Conservation (phyloP, 1,140 invertebrate genomes). For the Teleogryllus occipitalis region DNA sequence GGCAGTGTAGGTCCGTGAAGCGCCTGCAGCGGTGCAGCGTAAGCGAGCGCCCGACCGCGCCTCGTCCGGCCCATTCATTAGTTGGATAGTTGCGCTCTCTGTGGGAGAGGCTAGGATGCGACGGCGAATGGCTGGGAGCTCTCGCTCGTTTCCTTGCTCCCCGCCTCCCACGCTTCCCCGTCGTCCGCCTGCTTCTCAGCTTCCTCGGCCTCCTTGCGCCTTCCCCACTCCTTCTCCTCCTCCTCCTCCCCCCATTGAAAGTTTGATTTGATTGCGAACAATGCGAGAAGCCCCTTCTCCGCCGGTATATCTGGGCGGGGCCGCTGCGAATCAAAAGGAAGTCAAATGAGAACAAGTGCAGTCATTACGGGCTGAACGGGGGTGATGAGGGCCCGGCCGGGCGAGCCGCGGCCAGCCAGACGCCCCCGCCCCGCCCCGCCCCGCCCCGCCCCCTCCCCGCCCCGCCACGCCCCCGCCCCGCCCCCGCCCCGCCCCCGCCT, state of each 20-base stretch:
- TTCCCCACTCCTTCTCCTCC: background rate
- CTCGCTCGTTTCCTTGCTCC: background rate
- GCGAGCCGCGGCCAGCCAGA: background rate
- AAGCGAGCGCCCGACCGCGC: background rate
- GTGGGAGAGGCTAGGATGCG: background rate
- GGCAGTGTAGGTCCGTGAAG: background rate
- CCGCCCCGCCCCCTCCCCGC: too few relatives aligned
- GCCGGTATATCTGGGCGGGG: background rate
- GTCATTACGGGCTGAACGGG: constrained; percentile 18
- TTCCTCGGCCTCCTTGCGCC: background rate
- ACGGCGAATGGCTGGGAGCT: background rate
- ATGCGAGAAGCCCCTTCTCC: background rate
- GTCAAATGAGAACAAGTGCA: constrained; percentile 23
- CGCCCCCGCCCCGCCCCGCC: background rate
- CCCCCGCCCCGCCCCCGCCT: too few relatives aligned
- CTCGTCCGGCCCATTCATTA: background rate
- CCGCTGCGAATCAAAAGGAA: constrained; percentile 20
- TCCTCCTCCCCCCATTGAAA: constrained; percentile 11
- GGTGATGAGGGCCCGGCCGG: constrained; percentile 8
- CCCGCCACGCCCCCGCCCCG: too few relatives aligned
- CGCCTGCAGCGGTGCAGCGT: background rate
- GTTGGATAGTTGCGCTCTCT: constrained; percentile 9
- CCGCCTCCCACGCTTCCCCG: background rate
- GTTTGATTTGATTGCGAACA: constrained; percentile 17
- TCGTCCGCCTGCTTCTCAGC: background rate